A percentile compares a stretch with the other conserved stretches of the same genome.
These are phyloP conservation scores for Rhadinocentrus ornatus DNA, from an alignment of 2,797 vertebrate genomes.

Conservation along the genomic window DNA sequence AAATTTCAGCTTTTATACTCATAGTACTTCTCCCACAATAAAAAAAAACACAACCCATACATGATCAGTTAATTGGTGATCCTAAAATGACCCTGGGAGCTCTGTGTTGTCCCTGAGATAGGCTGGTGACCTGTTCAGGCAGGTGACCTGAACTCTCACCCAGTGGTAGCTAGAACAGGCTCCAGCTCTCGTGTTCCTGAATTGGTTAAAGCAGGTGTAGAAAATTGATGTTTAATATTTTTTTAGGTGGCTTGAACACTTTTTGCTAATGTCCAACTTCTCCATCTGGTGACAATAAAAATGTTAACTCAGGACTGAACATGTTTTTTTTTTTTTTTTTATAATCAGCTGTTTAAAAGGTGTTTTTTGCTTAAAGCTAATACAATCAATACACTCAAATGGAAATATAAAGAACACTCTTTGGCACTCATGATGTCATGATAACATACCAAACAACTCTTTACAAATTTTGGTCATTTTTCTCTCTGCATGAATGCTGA, in stretches of 20 bases:
- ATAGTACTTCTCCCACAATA: neutral
- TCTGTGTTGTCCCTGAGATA: too few relatives aligned
- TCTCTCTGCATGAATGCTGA: neutral
- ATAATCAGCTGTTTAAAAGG: neutral
- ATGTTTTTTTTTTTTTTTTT: neutral
- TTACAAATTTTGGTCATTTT: neutral
- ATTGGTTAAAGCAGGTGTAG: neutral
- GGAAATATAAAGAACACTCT: conserved; percentile 6
- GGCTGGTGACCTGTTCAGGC: neutral
- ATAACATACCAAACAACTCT: neutral
- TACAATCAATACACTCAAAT: conserved; percentile 3
- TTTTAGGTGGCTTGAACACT: too few relatives aligned
- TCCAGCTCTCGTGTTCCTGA: too few relatives aligned
- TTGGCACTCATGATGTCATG: neutral
- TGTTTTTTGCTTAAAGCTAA: neutral
- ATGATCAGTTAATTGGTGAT: neutral
- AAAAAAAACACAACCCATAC: too few relatives aligned
- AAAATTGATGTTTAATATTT: neutral
- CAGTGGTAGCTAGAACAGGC: neutral
- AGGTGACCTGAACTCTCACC: neutral
- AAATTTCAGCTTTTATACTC: neutral
- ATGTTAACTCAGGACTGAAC: neutral
- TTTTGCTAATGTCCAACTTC: too few relatives aligned
- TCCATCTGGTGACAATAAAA: too few relatives aligned
- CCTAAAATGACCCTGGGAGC: neutral